Evolutionary conservation across 2,113 vertebrate species (phyloP), one percentile per base, ranked within the genome.

Genomic region (Gobio gobio): DNA sequence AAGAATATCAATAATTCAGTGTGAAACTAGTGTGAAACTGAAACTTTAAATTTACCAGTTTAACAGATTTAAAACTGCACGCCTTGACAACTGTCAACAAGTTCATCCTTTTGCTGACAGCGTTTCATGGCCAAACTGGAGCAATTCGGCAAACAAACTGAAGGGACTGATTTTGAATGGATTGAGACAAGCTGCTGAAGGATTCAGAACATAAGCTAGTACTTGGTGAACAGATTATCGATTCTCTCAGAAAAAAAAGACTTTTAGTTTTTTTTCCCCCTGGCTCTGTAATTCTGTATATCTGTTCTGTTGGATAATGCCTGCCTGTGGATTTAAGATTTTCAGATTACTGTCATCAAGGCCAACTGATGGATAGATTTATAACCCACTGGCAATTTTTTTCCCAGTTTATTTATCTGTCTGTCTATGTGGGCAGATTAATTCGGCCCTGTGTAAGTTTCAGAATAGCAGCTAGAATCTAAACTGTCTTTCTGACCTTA

Each of bases 241-340:
- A 70, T 72, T 59, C 16, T 24, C 20, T n/a, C 22, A 26, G 74
- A 9, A 24, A 40, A 40, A 24, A 33, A 64, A 43, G 16, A n/a
- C 58, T 40, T 83, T 18, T 16, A n/a, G 12, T 18, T 29, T 29
- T 29, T 29, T 29, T 29, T 2, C 2, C 59, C 24, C 45, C 58
- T 4, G 4, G 36, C 86, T 59, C 18, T 82, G 33, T 82, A 54
- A 80, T 33, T 59, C 82, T 66, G 40, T 47, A 33, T 61, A 54
- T 73, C 86, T 76, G 77, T 84, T 74, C 58, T 76, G 68, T 24
- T 24, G 83, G 86, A 87, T 85, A 83, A 83, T 56, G 26, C 45
- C 74, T 85, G 87, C 82, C 40, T 68, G 40, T 85, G 63, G 59
- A 58, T 78, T 87, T 85, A 45, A 78, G 83, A 87, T 85, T 85